Evolutionary conservation across 1,140 invertebrate species (phyloP), one percentile per base, ranked within the genome.

Genomic region (Microplitis mediator): DNA sequence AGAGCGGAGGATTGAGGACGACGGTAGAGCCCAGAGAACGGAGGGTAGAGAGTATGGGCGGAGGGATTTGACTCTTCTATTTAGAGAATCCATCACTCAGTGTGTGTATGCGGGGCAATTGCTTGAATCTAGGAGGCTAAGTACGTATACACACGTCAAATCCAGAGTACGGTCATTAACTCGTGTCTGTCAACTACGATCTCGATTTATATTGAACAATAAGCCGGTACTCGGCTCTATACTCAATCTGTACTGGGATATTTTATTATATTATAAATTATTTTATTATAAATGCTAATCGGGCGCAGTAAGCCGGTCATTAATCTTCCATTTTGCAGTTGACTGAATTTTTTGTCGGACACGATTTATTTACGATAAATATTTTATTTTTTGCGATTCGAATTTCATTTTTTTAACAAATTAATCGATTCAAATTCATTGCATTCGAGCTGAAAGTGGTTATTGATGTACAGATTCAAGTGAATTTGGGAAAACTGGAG

Each of bases 71-170:
- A 72, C 77, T 60, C 77, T 71, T 77, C 72, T 80, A 77, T 80
- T 80, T 80, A 78, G 77, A 71, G 72, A 80, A 80, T 80, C 74
- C 76, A 80, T 80, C 78, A 80, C 72, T 69, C 52, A 14, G 39
- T 67, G 69, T 62, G 31, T 32, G 51, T 3, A 45, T 62, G 31
- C 36, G 52, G 62, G 62, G 35, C 62, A 39, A 74, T 69, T 74
- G 72, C 65, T 70, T 39, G 60, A 71, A 45, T 32, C 51, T 69
- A 34, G n/a, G 58, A 62, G 60, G 62, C 67, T 74, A 74, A 74
- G 72, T 74, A 74, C 72, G 72, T 36, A 64, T 73, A 74, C 72
- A 74, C 72, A 70, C 72, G 72, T 74, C 72, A 74, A 74, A 68
- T 74, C 52, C 72, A 74, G 72, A n/a, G 51, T 56, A 45, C 39